A percentile compares a stretch with the other conserved stretches of the same genome.
These are phyloP conservation scores for Phengaris alcon DNA, from an alignment of 2,888 invertebrate species.

Conservation along the genomic window DNA sequence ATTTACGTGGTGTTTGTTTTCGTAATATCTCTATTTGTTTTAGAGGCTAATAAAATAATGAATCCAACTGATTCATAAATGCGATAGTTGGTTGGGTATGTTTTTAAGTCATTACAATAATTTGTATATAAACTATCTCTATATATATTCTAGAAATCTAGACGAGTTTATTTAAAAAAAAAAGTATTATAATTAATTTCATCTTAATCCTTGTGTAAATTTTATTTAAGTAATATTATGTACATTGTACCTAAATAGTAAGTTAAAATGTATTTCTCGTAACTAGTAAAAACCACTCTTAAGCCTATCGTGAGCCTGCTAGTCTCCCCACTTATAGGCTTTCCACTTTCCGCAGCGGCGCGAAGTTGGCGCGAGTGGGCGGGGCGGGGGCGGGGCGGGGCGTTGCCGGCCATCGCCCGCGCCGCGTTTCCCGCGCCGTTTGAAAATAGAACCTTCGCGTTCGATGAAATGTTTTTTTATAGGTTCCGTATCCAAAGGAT, in stretches of 20 bases:
- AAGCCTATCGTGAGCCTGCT: background rate
- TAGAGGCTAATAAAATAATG: too few relatives aligned
- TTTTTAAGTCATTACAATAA: too few relatives aligned
- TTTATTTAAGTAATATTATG: too few relatives aligned
- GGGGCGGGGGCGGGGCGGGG: conserved; percentile 40
- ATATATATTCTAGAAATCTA: too few relatives aligned
- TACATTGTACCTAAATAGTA: too few relatives aligned
- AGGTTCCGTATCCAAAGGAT: background rate
- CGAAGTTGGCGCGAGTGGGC: conserved; percentile 44
- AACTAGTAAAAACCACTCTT: background rate
- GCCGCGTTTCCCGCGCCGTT: conserved; percentile 52
- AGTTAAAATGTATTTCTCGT: background rate
- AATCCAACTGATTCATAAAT: too few relatives aligned
- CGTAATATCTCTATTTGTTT: background rate
- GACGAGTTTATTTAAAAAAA: too few relatives aligned
- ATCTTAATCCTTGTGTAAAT: too few relatives aligned
- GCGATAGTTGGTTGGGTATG: too few relatives aligned
- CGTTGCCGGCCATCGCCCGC: conserved; percentile 42
- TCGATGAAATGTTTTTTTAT: background rate
- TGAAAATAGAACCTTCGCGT: conserved; percentile 43
- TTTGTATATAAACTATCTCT: too few relatives aligned
- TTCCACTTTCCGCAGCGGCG: conserved; percentile 45
- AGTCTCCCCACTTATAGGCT: conserved; percentile 5
- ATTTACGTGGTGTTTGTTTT: background rate
- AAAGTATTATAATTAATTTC: too few relatives aligned